Evolutionary conservation across 2,113 vertebrate species (phyloP).

Genomic region (Oncorhynchus clarkii): DNA sequence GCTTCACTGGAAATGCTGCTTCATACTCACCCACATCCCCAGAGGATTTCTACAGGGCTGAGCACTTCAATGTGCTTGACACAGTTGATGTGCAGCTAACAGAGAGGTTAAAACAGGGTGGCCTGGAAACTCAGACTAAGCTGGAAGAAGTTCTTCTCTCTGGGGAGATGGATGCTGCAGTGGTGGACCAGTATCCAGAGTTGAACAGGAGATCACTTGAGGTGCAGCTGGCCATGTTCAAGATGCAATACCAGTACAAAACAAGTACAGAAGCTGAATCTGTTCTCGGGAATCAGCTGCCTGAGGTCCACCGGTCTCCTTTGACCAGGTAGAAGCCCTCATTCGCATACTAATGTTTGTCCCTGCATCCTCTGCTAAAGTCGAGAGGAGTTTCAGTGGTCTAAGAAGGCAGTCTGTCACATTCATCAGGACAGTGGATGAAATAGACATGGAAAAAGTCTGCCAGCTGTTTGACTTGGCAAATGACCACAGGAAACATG

Average conservation of each 20-base stretch:
- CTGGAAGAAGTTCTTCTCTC: constrained; percentile 1
- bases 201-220: background rate
- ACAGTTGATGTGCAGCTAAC: background rate
- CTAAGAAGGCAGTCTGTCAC: constrained; percentile 15
- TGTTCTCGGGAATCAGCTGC: background rate
- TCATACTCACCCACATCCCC: background rate
- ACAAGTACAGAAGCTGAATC: background rate
- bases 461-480: constrained; percentile 14
- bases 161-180: constrained; percentile 8
- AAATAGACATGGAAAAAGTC: background rate
- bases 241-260: background rate
- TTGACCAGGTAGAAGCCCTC: constrained; percentile 3
- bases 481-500: constrained; percentile 10
- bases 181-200: constrained; percentile 8
- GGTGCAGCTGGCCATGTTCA: constrained; percentile 11
- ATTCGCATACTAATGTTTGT: constrained; percentile 10
- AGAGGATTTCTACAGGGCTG: background rate
- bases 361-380: constrained; percentile 13
- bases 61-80: constrained; percentile 3
- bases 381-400: constrained; percentile 15
- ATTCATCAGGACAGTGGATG: constrained; percentile 16
- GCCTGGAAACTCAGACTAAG: background rate
- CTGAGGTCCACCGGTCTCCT: background rate
- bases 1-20: background rate
- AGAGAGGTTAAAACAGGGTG: constrained; percentile 9